Conservation (phyloP, 2,888 invertebrate genomes). For the Anoplius nigerrimus region DNA sequence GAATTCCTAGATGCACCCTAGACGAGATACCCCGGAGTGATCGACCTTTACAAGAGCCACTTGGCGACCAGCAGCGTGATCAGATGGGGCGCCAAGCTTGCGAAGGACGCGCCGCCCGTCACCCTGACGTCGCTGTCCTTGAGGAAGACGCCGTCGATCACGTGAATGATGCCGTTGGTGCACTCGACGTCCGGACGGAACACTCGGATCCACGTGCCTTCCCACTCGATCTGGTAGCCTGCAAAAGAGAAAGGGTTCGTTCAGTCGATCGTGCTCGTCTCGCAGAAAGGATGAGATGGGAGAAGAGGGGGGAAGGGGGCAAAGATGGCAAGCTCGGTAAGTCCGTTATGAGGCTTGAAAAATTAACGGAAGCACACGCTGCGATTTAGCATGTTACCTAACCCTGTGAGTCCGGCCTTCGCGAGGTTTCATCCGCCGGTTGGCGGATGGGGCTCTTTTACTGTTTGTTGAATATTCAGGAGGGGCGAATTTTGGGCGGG, state of each 20-base stretch:
- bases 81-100: constrained; percentile 70
- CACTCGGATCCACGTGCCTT: constrained; percentile 88
- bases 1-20: constrained; percentile 53
- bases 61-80: constrained; percentile 73
- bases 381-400: too few species aligned
- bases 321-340: neutral
- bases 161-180: constrained; percentile 96
- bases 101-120: constrained; percentile 74
- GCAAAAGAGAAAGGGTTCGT: constrained; percentile 59
- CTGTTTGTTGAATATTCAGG: too few species aligned
- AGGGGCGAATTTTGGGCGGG: too few species aligned
- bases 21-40: constrained; percentile 21
- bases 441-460: too few species aligned
- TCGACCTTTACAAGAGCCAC: constrained; percentile 70
- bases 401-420: too few species aligned
- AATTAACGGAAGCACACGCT: constrained; percentile 3
- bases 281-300: neutral
- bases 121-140: constrained; percentile 89
- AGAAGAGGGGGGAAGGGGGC: neutral
- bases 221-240: constrained; percentile 92
- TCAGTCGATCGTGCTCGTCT: too few species aligned
- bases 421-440: too few species aligned
- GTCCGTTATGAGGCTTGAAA: neutral
- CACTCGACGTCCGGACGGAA: constrained; percentile 95
- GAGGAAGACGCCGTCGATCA: constrained; percentile 91